These are phyloP conservation scores for Glaucopsyche alexis DNA, from an alignment of 2,888 invertebrate genomes.

Conservation along the genomic window DNA sequence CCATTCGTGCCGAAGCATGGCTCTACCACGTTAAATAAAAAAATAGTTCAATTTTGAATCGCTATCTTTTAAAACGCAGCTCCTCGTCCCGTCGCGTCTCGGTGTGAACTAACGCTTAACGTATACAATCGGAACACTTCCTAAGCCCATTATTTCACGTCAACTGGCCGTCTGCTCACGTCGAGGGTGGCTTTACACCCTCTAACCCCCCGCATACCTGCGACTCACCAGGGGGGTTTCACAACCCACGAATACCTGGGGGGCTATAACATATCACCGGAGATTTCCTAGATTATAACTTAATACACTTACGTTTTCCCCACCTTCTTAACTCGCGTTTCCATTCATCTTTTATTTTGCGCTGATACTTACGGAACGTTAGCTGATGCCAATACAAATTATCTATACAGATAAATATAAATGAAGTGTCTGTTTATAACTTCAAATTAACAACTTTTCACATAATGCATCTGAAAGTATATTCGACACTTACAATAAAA, in stretches of 20 bases:
- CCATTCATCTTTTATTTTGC: background rate
- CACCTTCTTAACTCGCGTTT: background rate
- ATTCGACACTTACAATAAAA: too few relatives aligned
- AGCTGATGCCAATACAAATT: background rate
- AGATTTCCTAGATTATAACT: slow-evolving; percentile 20
- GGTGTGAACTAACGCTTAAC: too few relatives aligned
- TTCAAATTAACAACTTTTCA: too few relatives aligned
- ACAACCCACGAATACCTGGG: background rate
- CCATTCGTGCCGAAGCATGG: too few relatives aligned
- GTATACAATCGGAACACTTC: background rate
- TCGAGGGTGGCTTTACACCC: background rate
- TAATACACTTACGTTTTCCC: slow-evolving; percentile 1
- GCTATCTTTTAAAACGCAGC: too few relatives aligned
- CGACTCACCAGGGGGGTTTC: background rate
- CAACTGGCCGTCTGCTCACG: background rate
- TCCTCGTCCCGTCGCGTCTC: too few relatives aligned
- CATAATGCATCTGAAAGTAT: too few relatives aligned
- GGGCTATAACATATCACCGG: background rate
- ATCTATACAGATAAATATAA: too few relatives aligned
- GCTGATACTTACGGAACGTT: background rate
- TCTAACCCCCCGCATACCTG: background rate
- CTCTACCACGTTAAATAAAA: too few relatives aligned
- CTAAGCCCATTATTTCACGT: slow-evolving; percentile 3
- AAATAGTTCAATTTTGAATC: too few relatives aligned
- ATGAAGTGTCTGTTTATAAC: too few relatives aligned